These are phyloP conservation scores for Erannis defoliaria DNA, from an alignment of 2,888 invertebrate species.

Conservation along the genomic window DNA sequence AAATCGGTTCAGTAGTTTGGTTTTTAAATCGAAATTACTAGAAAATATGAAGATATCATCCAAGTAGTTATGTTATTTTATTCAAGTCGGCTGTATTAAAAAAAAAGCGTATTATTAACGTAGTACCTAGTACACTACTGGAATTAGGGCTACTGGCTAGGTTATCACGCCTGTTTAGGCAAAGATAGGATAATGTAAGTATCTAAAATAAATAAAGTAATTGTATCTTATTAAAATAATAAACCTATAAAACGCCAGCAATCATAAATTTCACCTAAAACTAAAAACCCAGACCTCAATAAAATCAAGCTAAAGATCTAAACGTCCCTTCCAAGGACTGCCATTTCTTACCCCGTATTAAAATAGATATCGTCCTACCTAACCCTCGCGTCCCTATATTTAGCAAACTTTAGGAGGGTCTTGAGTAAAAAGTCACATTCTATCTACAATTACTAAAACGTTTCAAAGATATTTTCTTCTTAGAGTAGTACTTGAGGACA, in stretches of 20 bases:
- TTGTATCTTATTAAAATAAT: too few relatives aligned
- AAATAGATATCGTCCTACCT: constrained; percentile 9
- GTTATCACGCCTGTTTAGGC: too few relatives aligned
- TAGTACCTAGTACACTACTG: too few relatives aligned
- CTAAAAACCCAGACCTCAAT: not conserved
- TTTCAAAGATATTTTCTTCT: constrained; percentile 1
- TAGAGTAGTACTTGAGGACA: constrained; percentile 4
- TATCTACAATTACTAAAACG: constrained; percentile 6
- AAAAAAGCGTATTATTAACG: too few relatives aligned
- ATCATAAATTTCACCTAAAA: not conserved
- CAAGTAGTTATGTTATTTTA: too few relatives aligned
- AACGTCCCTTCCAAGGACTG: not conserved
- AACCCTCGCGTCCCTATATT: constrained; percentile 14
- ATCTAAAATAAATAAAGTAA: too few relatives aligned
- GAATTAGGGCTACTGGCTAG: too few relatives aligned
- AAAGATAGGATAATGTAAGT: too few relatives aligned
- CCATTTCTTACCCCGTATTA: constrained; percentile 12
- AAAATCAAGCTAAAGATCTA: constrained; percentile 9
- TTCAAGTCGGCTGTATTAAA: too few relatives aligned
- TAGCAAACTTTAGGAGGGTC: constrained; percentile 19
- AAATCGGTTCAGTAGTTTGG: too few relatives aligned
- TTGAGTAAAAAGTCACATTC: constrained; percentile 7
- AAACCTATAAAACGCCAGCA: not conserved
- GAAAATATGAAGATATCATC: too few relatives aligned
- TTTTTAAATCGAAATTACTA: too few relatives aligned